Evolutionary conservation across 2,113 vertebrate species (phyloP).

Genomic region (Sturnus vulgaris): DNA sequence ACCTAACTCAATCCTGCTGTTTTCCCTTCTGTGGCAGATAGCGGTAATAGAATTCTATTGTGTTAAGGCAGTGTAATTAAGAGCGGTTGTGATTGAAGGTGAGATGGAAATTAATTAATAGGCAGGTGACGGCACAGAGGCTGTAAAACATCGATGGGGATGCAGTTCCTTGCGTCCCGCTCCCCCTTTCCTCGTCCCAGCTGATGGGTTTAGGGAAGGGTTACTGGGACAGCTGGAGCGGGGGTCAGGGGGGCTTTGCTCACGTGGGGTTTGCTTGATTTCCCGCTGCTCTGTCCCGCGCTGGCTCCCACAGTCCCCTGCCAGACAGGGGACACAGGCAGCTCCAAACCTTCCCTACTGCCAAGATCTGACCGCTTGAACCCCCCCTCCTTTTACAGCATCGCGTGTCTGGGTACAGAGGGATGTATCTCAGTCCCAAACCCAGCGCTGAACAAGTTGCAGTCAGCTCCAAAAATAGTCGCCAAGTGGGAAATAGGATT

Average conservation of each 20-base stretch:
- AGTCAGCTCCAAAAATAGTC: neutral
- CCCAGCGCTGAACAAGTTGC: neutral
- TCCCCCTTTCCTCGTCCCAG: neutral
- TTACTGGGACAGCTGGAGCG: fast-evolving
- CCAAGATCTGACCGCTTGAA: neutral
- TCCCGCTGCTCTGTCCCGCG: fast-evolving
- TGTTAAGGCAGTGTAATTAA: neutral
- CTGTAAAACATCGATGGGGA: neutral
- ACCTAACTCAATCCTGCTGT: neutral
- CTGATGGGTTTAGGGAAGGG: neutral
- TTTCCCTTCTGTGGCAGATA: neutral
- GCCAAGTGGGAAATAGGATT: neutral
- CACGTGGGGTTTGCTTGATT: neutral
- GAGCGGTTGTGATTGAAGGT: neutral
- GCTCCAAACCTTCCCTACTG: neutral
- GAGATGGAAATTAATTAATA: neutral
- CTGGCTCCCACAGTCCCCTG: neutral
- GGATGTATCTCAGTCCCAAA: neutral
- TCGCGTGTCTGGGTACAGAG: neutral
- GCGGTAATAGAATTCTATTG: neutral
- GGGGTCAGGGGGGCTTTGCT: neutral
- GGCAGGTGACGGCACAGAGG: neutral
- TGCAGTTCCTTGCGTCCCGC: fast-evolving
- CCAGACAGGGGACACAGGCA: neutral
- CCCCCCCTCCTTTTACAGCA: neutral